Evolutionary conservation across 2,113 vertebrate species (phyloP).

Genomic region (Myotis yumanensis): DNA sequence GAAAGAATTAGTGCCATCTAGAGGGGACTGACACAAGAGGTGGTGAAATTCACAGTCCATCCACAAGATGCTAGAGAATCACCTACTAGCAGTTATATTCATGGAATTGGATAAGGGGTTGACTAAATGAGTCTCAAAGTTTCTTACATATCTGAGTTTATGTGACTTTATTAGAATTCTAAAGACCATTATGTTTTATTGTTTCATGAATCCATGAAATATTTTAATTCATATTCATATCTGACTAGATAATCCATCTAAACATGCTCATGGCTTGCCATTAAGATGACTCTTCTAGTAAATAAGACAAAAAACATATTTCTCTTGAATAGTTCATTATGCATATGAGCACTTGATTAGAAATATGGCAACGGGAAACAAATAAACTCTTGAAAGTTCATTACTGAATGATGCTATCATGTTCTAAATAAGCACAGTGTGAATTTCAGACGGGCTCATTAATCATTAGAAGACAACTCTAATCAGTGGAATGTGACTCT

Average conservation of each 20-base stretch:
- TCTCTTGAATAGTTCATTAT: slow-evolving; percentile 43
- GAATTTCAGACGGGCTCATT: slow-evolving; percentile 59
- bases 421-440: slow-evolving; percentile 56
- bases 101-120: not conserved
- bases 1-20: not conserved
- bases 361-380: not conserved
- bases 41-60: not conserved
- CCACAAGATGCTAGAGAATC: not conserved
- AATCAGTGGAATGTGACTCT: slow-evolving; percentile 62
- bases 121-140: not conserved
- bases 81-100: not conserved
- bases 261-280: not conserved
- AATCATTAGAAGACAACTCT: slow-evolving; percentile 65
- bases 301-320: slow-evolving; percentile 49
- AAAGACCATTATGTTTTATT: not conserved
- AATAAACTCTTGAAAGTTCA: slow-evolving; percentile 53
- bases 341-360: slow-evolving; percentile 64
- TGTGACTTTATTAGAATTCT: slow-evolving; percentile 28
- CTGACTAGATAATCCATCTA: not conserved
- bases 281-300: slow-evolving; percentile 23
- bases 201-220: not conserved
- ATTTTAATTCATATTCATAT: slow-evolving; percentile 12
- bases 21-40: not conserved
- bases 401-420: slow-evolving; percentile 48
- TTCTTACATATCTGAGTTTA: not conserved